phyloP scores from a whole-genome alignment of 2,797 vertebrate species.

The Artibeus lituratus region DNA sequence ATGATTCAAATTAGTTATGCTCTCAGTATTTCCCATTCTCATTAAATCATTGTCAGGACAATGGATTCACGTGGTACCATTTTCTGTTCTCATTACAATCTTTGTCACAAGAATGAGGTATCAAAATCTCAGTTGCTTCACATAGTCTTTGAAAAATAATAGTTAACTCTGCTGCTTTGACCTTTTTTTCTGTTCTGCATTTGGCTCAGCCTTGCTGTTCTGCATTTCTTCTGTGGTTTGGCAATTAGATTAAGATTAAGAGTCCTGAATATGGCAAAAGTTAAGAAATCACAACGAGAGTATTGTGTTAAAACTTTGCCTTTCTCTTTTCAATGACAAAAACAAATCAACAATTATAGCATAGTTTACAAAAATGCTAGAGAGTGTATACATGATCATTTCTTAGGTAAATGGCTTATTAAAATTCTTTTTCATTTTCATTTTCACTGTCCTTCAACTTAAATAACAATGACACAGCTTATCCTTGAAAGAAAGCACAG shows the following conservation, averaged over 20 bases:
- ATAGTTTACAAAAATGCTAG: neutral
- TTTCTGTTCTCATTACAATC: slow-evolving; percentile 68
- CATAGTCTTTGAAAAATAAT: slow-evolving; percentile 69
- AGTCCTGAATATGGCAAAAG: neutral
- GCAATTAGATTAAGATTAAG: neutral
- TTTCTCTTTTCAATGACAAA: slow-evolving; percentile 27
- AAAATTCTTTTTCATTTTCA: slow-evolving; percentile 28
- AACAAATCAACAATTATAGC: neutral
- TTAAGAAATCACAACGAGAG: neutral
- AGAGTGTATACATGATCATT: neutral
- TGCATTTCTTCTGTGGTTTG: neutral
- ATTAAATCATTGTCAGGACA: slow-evolving; percentile 67
- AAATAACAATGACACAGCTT: slow-evolving; percentile 53
- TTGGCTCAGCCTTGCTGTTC: neutral
- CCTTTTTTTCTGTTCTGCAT: neutral
- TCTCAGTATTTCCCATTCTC: slow-evolving; percentile 66
- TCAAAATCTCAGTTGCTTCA: slow-evolving; percentile 55
- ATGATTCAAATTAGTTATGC: slow-evolving; percentile 63
- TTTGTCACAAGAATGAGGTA: slow-evolving; percentile 72
- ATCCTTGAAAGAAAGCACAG: slow-evolving; percentile 36
- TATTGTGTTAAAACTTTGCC: neutral
- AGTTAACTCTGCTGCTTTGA: slow-evolving; percentile 55
- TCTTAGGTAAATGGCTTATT: slow-evolving; percentile 44
- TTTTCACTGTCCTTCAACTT: slow-evolving; percentile 39
- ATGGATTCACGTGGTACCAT: slow-evolving; percentile 52